Base-by-base conservation (phyloP, 92 coral and sea anemone species). In the Chrysogorgia sp. region DNA sequence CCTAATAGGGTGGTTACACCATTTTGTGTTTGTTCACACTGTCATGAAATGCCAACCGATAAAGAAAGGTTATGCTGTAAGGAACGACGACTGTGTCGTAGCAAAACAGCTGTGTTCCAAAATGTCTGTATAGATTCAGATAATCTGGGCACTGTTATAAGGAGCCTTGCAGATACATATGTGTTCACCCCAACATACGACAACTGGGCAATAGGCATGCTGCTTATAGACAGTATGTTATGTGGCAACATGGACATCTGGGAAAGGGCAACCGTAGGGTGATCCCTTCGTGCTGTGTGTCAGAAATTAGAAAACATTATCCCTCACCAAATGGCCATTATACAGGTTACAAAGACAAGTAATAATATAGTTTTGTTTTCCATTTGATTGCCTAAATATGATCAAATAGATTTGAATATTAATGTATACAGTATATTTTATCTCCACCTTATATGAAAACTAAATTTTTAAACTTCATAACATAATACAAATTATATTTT, bases 121-220 rank as follows among this genome's bases (percentile, higher is more conserved):
- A 77, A 77, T 48, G 60, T 59, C 35, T 77, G 71, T 52, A 40
- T 58, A 10, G 82, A 77, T 14, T 77, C 82, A 40, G 82, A 77
- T 61, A 77, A 77, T 63, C 32, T 77, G 20, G 74, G 31, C 33
- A 77, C 82, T 31, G 74, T 63, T 34, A 77, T 77, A 10, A 12
- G 82, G 47, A 77, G 53, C 57, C 67, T 77, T 10, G 82, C 74
- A 35, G 74, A 77, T 32, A 77, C 82, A 5, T 77, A 60, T 59
- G 72, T 77, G 23, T 77, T 77, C 17, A 77, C 82, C 66, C 82
- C n/a, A n/a, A n/a, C n/a, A n/a, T n/a, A n/a, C n/a, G n/a, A n/a
- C n/a, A n/a, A n/a, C 34, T 56, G 81, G 21, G 81, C 81, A 10
- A 76, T 76, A 76, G 81, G 32, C 81, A 76, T 76, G 81, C 81